Percentiles rank a stretch among this genome's conserved stretches.
phyloP scores from a whole-genome alignment of 1,140 invertebrate genomes.

The Samia ricini region DNA sequence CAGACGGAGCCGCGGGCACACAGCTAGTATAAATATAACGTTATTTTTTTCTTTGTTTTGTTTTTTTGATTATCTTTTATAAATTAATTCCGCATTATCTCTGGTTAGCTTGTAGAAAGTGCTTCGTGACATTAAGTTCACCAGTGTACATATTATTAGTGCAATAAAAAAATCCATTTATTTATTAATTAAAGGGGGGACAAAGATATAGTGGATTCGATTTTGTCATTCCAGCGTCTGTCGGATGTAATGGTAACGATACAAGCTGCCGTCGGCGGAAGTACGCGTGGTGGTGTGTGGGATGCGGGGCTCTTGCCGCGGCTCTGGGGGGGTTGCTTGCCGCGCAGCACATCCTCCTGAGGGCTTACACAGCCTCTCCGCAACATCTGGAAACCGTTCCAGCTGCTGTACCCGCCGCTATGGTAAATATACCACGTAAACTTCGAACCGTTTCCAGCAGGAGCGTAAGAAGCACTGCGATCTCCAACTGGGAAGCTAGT shows the following conservation, averaged over 20 bases:
- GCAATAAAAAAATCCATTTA: not conserved
- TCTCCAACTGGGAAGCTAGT: not conserved
- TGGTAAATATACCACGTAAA: constrained; percentile 42
- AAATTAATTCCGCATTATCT: too few relatives aligned
- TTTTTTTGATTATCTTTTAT: too few relatives aligned
- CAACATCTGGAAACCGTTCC: constrained; percentile 74
- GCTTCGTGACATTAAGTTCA: too few relatives aligned
- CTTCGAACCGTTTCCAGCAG: not conserved
- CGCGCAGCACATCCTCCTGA: constrained; percentile 64
- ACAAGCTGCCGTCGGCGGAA: constrained; percentile 55
- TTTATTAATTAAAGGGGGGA: too few relatives aligned
- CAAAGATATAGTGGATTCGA: not conserved
- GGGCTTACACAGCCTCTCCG: constrained; percentile 66
- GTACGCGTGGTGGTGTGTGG: constrained; percentile 75
- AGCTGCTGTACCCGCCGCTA: constrained; percentile 70
- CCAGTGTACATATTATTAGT: too few relatives aligned
- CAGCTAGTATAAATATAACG: too few relatives aligned
- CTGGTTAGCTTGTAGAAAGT: too few relatives aligned
- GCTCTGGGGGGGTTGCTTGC: constrained; percentile 64
- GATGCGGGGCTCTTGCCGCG: constrained; percentile 64
- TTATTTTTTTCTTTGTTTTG: too few relatives aligned
- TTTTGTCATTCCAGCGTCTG: constrained; percentile 42
- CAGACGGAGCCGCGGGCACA: too few relatives aligned
- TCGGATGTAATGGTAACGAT: constrained; percentile 52
- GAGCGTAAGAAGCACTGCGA: not conserved